Base-by-base conservation (phyloP, 2,888 invertebrate species). In the Andrena marginata region DNA sequence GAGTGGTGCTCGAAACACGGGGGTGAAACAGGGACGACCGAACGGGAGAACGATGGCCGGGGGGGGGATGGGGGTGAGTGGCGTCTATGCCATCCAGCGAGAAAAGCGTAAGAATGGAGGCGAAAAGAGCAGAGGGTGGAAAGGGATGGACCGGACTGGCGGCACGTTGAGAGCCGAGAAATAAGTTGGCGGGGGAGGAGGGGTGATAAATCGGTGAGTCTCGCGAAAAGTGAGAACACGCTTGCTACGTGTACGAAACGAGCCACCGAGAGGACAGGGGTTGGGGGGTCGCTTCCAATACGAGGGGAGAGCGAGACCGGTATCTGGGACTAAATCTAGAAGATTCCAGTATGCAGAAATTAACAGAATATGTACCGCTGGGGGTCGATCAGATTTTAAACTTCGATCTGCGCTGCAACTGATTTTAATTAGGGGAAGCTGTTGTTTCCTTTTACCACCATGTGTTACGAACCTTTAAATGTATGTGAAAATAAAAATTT, bases 161-260 rank as follows among this genome's bases (percentile, higher is more conserved):
- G 80, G 79, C 76, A 76, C 82, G 82, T 85, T 71, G 82, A 84
- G 77, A 84, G 82, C 73, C 71, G 79, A 81, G 86, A 85, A 89
- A 89, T 87, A 91, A 89, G 87, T 87, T 87, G 77, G 78, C 42
- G 16, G 42, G 42, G 42, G 42, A 42, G 42, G 42, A 42, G 42
- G 80, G 83, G 85, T 90, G 86, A 91, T 90, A 89, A 91, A 91
- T 91, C 85, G 85, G 87, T 54, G 82, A 74, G 80, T 60, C 49
- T 80, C 74, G 87, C 89, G 84, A 72, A 56, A 82, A 82, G 84
- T 62, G 83, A 83, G 86, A 86, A 83, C 80, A 77, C 77, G 60
- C 63, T 71, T 10, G 64, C 72, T 54, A 76, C 71, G 85, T 54
- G 80, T 54, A 73, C 54, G 68, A 79, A 77, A 77, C 70, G 76